Evolutionary conservation across 1,140 invertebrate species (phyloP), one percentile per base, ranked within the genome.

Genomic region (Rhizoglyphus robini): DNA sequence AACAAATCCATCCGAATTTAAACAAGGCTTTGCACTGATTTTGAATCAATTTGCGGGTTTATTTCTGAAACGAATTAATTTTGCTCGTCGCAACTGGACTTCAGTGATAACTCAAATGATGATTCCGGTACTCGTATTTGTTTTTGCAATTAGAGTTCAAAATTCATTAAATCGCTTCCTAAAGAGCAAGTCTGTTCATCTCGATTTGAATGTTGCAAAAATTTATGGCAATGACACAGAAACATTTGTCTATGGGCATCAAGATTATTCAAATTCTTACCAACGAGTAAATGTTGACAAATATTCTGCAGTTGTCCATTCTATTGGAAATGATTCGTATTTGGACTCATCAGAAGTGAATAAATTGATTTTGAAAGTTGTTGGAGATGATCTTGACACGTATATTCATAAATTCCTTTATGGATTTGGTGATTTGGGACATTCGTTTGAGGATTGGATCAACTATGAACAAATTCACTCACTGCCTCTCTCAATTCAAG

Each of bases 61-160:
- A 18, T 46, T 72, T 4, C n/a, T 67, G 0, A 72, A 72, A 65
- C 60, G 71, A 27, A 67, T 72, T 47, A 64, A 72, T 57, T 69
- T 66, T 62, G 29, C 68, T 20, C 70, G 67, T 57, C 61, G 70
- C n/a, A 36, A 71, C 49, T 69, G 32, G 41, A 38, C 29, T 11
- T 60, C 68, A 25, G 27, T 70, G 2, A n/a, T 69, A 18, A 58
- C 65, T 27, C 67, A 70, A 48, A 0, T 72, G 15, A 20, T 70
- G 3, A 3, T 71, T 3, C 71, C 71, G 4, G 49, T 63, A 27
- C 1, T 68, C 11, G 31, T 70, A 25, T 57, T 67, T 15, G 41
- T 49, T 25, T 32, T 68, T 4, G 65, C 62, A 29, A 34, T 69
- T 34, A 1, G 47, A 61, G 13, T 30, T 20, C 25, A 20, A 0